Evolutionary conservation across 2,888 invertebrate genomes (phyloP), one percentile per base, ranked within the genome.

Genomic region (Yponomeuta plumbellus): DNA sequence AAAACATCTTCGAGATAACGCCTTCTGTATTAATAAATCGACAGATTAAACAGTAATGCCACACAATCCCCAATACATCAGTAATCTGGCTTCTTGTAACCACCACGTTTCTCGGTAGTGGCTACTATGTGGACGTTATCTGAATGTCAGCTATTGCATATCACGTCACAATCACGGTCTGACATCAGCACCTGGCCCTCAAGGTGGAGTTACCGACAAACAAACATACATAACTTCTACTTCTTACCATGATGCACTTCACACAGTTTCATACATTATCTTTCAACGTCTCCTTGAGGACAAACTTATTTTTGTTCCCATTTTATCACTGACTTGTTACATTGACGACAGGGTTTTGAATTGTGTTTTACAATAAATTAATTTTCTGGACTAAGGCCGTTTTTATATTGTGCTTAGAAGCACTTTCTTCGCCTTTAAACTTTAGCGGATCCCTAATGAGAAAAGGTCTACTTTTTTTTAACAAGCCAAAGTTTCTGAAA

Each of bases 161-260:
- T 68, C 72, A 75, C 72, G 73, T 72, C 75, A 75, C 69, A 75
- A 77, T 78, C 68, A 70, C 75, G 71, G 57, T 75, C 72, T 76
- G 80, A 78, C 79, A 79, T 77, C 75, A 76, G 77, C 78, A 76
- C 78, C 71, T 26, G 71, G 69, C 68, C 72, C 67, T 67, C 69
- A 72, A 76, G 80, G 78, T 76, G 82, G 80, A 81, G 81, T 75
- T 74, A 73, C 73, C 73, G 72, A 78, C 63, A 63, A 44, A 63
- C 40, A 40, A 21, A 61, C 61, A 61, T 61, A 26, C 61, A 61
- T 61, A 26, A 22, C 34, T 17, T 21, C 44, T 63, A 40, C 63
- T 63, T 63, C 63, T 40, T 63, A 23, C 63, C 75, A 76, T 75
- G 74, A 74, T 78, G 79, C 82, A 84, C 82, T 68, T 71, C 75